These are phyloP conservation scores for Hymenochirus boettgeri DNA, from an alignment of 2,113 vertebrate species.

Conservation along the genomic window DNA sequence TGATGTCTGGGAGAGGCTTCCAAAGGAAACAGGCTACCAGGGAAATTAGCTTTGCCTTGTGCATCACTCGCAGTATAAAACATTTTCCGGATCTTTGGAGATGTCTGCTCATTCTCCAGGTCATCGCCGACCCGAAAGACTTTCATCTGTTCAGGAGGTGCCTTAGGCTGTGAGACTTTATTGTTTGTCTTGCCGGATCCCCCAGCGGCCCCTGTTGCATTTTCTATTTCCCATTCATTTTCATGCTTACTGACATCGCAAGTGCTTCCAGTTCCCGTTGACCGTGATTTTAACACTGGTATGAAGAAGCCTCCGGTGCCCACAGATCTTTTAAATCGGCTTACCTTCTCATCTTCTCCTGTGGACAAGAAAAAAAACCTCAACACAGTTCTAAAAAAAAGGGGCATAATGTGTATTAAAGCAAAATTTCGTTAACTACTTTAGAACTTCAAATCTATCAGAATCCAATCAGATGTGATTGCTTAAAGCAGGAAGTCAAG, in stretches of 20 bases:
- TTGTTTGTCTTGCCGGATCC: conserved; percentile 50
- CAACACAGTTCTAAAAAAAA: too few species aligned
- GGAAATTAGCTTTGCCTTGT: conserved; percentile 66
- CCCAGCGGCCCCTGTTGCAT: conserved; percentile 61
- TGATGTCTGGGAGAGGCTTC: conserved; percentile 89
- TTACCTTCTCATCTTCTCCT: conserved; percentile 76
- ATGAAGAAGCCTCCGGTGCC: conserved; percentile 72
- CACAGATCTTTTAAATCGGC: conserved; percentile 64
- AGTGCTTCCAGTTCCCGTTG: conserved; percentile 72
- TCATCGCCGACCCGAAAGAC: conserved; percentile 84
- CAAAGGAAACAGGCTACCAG: conserved; percentile 81
- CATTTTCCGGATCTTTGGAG: conserved; percentile 85
- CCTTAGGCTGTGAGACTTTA: conserved; percentile 55
- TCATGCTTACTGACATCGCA: conserved; percentile 80
- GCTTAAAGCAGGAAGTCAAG: too few species aligned
- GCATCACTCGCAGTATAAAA: conserved; percentile 77
- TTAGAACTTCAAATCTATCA: too few species aligned
- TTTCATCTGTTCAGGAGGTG: conserved; percentile 86
- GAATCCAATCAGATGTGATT: background rate
- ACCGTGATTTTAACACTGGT: conserved; percentile 75
- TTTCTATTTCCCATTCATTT: conserved; percentile 73
- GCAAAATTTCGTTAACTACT: too few species aligned
- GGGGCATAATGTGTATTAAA: too few species aligned
- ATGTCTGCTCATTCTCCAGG: conserved; percentile 70
- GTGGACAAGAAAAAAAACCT: conserved; percentile 28